Base-by-base conservation (phyloP, 2,888 invertebrate species). In the Leucania comma region DNA sequence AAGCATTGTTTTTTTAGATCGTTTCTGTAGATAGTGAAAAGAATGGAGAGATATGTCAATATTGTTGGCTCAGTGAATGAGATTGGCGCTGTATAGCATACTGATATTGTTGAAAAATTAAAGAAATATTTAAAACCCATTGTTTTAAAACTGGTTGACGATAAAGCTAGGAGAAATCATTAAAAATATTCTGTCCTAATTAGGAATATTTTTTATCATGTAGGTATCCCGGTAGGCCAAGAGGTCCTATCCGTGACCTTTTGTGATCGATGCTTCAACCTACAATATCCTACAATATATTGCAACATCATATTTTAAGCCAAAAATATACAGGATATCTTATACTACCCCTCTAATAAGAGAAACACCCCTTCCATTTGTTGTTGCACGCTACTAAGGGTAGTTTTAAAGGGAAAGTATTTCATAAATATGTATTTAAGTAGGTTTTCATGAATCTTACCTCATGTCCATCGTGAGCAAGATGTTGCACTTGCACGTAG, bases 401-500 rank as follows among this genome's bases (percentile, higher is more conserved):
- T 6, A 20, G 42, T 20, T 42, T 38, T 42, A 20, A 1, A 42
- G 2, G 42, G 42, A 20, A 17, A 42, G 42, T 42, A 42, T 20
- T 48, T n/a, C 48, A 48, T 48, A 48, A n/a, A 20, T 48, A 20
- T 20, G 46, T 46, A 42, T 14, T 8, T 32, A 14, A 12, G 12
- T 38, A 38, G 12, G 2, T 29, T 17, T 22, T 8, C 1, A n/a
- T 20, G 5, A 32, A 65, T 24, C 97, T 97, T 94, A 98, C 98
- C 94, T 99, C 99, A 89, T 99, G 98, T 53, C 99, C 99, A 80
- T 98, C 97, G 86, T 98, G 98, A 67, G 98, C 98, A 67, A 99
- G 96, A 88, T 98, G 97, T 92, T 99, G 99, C 26, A 99, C 98
- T 97, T 98, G 98, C 85, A 98, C 98, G 95, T 99, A 99, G 95